Conservation (phyloP, 2,797 vertebrate species). For the Crypturellus tataupa region DNA sequence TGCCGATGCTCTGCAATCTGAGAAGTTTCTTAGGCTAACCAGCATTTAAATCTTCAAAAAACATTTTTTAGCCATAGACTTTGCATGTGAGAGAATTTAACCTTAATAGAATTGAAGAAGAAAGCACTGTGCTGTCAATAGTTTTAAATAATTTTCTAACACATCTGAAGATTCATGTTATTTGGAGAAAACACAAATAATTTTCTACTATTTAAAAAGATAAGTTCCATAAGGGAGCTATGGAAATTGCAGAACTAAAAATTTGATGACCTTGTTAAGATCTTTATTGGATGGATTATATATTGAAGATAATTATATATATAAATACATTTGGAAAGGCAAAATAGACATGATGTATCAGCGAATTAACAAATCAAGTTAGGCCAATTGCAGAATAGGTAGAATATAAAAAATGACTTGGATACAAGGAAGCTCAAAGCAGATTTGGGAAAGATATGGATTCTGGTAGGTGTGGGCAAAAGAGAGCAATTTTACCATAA, state of each 20-base stretch:
- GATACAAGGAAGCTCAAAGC: not conserved
- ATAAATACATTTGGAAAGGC: not conserved
- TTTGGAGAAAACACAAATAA: not conserved
- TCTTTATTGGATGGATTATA: not conserved
- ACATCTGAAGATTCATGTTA: not conserved
- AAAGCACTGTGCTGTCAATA: not conserved
- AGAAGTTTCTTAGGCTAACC: not conserved
- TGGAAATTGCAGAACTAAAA: not conserved
- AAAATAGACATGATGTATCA: not conserved
- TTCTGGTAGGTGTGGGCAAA: not conserved
- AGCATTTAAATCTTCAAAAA: not conserved
- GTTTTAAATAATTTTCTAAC: not conserved
- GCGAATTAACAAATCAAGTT: not conserved
- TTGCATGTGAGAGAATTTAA: not conserved
- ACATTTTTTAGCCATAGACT: not conserved
- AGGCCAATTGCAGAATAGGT: not conserved
- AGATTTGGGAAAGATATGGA: accelerated
- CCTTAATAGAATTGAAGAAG: not conserved
- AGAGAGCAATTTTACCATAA: not conserved
- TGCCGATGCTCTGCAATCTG: not conserved
- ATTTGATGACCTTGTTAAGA: not conserved
- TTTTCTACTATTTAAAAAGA: not conserved
- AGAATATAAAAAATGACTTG: not conserved
- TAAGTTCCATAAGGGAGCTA: not conserved
- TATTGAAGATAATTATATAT: not conserved